Base-by-base conservation (phyloP, 2,113 vertebrate genomes). In the Sigmodon hispidus region DNA sequence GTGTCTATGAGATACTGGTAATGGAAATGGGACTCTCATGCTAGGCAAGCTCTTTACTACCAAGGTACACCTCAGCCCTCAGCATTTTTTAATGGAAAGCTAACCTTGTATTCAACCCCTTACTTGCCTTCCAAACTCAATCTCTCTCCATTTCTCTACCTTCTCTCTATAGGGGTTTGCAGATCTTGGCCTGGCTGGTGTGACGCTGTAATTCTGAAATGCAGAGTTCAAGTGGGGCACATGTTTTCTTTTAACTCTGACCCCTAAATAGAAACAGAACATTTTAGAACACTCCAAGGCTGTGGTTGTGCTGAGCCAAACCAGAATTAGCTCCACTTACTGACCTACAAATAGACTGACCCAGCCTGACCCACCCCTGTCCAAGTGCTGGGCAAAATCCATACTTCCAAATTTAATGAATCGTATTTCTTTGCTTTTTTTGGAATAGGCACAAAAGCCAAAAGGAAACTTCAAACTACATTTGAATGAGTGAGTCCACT, bases 291-390 rank as follows among this genome's bases (percentile, higher is more conserved):
- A 88, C 93, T 90, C 75, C 34, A 22, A 92, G 89, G 36, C 40
- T 40, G 26, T 4, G 34, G 29, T 36, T 95, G 40, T 96, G 80
- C 95, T 97, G 87, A 97, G 63, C 26, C 93, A 77, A 93, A 77
- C 48, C 94, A 84, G 43, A 97, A 94, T 86, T 75, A 92, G 96
- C 90, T 81, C 92, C 67, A 84, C 43, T 86, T 80, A 93, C 69
- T 96, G 87, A 93, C 89, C 95, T 94, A 93, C 63, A 97, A 98
- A 80, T 91, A 96, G 94, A 91, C 79, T 89, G 93, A 96, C 97
- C 97, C 0, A 17, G 87, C 70, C 70, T 45, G 75, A 70, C 95
- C 94, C 80, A 52, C 89, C 43, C 96, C 72, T 43, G 0, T 73
- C 90, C 96, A 95, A 88, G 48, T 65, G 63, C 72, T 96, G 76